phyloP scores from a whole-genome alignment of 2,888 invertebrate genomes.

The Eupithecia dodoneata region DNA sequence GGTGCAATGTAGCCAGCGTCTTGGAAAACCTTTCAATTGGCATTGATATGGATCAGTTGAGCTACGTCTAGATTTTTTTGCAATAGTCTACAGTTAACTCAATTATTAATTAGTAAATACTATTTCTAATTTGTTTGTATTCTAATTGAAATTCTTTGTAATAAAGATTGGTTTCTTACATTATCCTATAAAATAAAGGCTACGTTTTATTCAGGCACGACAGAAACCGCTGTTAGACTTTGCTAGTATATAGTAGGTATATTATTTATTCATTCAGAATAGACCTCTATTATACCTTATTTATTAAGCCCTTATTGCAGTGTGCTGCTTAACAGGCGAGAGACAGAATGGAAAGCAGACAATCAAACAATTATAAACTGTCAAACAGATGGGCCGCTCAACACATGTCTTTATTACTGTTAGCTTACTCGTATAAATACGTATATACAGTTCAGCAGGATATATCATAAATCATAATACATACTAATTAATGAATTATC shows the following conservation, averaged over 20 bases:
- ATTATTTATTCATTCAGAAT: background rate
- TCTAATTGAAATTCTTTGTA: no score
- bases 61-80: background rate
- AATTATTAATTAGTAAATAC: no score
- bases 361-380: background rate
- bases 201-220: background rate
- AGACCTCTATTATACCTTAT: no score
- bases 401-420: background rate
- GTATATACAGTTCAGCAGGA: background rate
- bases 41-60: background rate
- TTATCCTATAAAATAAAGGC: background rate
- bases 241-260: background rate
- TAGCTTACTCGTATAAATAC: background rate
- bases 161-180: background rate
- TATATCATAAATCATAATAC: background rate
- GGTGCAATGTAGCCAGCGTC: background rate
- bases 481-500: background rate
- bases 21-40: background rate
- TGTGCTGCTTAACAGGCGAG: background rate
- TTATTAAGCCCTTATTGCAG: background rate
- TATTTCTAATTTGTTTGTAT: no score
- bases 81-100: no score
- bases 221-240: background rate
- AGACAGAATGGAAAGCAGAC: background rate
- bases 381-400: conserved; percentile 8